Percentiles rank a stretch among this genome's conserved stretches.
These are phyloP conservation scores for Pantherophis guttatus DNA, from an alignment of 2,113 vertebrate genomes.

Conservation along the genomic window DNA sequence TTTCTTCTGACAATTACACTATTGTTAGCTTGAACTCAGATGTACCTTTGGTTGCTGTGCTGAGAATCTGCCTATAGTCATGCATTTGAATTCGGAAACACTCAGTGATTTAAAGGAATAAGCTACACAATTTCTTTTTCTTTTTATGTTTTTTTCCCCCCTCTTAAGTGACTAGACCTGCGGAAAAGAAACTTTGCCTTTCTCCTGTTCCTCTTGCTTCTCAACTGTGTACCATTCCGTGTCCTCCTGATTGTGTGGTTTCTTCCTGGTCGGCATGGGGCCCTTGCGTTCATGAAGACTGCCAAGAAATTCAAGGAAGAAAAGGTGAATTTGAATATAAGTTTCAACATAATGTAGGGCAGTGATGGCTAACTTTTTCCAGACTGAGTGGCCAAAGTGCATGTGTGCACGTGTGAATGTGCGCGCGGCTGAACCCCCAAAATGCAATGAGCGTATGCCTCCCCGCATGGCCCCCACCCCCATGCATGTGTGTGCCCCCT, in stretches of 20 bases:
- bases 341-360: background rate
- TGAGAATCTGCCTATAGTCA: background rate
- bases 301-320: conserved; percentile 79
- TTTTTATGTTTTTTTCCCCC: background rate
- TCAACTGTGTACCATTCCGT: conserved; percentile 81
- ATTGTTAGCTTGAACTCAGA: background rate
- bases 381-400: no score
- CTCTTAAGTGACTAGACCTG: conserved; percentile 81
- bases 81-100: fast-evolving
- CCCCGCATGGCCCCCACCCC: no score
- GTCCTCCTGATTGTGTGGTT: conserved; percentile 77
- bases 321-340: conserved; percentile 76
- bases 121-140: background rate
- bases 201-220: conserved; percentile 72
- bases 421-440: no score
- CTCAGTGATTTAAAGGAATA: background rate
- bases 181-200: conserved; percentile 76
- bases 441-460: no score
- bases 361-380: no score
- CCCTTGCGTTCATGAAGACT: conserved; percentile 82
- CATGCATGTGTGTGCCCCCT: no score
- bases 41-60: background rate
- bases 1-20: background rate
- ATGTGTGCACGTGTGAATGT: no score
- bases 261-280: conserved; percentile 87